Evolutionary conservation across 2,113 vertebrate genomes (phyloP).

Genomic region (Emydocephalus ijimae): DNA sequence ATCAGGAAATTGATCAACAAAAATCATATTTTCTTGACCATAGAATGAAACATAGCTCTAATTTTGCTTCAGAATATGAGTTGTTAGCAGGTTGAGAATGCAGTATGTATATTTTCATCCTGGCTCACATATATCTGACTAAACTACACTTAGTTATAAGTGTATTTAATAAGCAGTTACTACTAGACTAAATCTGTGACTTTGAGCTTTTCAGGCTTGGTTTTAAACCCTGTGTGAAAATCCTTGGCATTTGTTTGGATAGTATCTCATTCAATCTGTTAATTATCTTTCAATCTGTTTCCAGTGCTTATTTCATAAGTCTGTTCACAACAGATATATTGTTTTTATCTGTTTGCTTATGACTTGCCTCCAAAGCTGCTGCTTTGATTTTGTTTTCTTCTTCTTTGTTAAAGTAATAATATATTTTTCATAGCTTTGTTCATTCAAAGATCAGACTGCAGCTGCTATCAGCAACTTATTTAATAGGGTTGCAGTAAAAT

Average conservation of each 20-base stretch:
- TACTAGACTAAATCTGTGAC: neutral
- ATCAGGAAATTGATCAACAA: neutral
- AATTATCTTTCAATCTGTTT: neutral
- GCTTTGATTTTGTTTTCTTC: neutral
- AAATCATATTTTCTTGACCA: neutral
- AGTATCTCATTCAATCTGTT: neutral
- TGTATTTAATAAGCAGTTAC: neutral
- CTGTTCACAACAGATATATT: neutral
- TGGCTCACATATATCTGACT: neutral
- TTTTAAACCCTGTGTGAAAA: neutral
- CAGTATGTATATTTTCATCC: neutral
- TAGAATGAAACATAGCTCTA: neutral
- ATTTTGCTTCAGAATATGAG: neutral
- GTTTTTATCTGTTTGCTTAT: neutral
- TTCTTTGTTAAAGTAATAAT: neutral
- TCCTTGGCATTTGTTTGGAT: neutral
- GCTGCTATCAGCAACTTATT: conserved; percentile 28
- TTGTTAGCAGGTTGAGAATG: neutral
- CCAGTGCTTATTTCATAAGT: neutral
- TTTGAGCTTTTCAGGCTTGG: neutral
- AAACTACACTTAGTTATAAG: neutral
- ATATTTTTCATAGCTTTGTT: conserved; percentile 9
- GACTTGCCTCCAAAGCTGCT: neutral
- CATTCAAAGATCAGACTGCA: neutral
- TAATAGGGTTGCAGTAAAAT: conserved; percentile 21